These are phyloP conservation scores for Lepidonotus clava DNA, from an alignment of 2,888 invertebrate species.

Conservation along the genomic window DNA sequence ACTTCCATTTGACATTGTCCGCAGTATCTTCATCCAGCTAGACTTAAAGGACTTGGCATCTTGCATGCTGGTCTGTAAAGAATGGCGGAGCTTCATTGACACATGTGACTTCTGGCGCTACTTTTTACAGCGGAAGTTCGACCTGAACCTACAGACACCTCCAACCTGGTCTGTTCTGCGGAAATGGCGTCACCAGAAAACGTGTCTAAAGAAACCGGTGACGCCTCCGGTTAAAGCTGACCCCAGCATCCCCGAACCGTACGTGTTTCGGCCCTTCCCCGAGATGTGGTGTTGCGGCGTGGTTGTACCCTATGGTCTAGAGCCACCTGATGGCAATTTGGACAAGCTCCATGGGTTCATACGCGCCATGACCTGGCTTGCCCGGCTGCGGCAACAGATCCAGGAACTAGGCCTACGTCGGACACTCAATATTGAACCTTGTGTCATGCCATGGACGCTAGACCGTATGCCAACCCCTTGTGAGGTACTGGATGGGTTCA, in stretches of 20 bases:
- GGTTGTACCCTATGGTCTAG: conserved; percentile 54
- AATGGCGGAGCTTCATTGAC: conserved; percentile 60
- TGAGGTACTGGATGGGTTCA: conserved; percentile 54
- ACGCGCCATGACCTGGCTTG: conserved; percentile 40
- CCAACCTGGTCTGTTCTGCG: neutral
- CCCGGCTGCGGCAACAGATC: conserved; percentile 25
- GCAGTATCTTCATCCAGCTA: conserved; percentile 52
- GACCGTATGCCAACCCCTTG: conserved; percentile 39
- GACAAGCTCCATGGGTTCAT: conserved; percentile 57
- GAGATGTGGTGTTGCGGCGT: conserved; percentile 57
- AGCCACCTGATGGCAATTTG: conserved; percentile 53
- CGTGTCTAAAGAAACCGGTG: neutral
- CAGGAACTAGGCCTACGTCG: neutral
- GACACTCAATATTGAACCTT: conserved; percentile 31
- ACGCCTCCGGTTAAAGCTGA: neutral
- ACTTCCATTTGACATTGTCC: conserved; percentile 51
- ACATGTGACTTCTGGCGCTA: conserved; percentile 57
- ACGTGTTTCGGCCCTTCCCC: conserved; percentile 57
- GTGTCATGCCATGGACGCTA: conserved; percentile 54
- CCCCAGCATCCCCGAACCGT: neutral
- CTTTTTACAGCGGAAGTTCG: conserved; percentile 45
- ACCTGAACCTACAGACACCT: conserved; percentile 23
- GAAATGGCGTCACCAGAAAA: conserved; percentile 32
- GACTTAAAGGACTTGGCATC: conserved; percentile 45
- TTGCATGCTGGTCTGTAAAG: conserved; percentile 61